These are phyloP conservation scores for Drosophila anceps DNA, from an alignment of 2,888 invertebrate species.

Conservation along the genomic window DNA sequence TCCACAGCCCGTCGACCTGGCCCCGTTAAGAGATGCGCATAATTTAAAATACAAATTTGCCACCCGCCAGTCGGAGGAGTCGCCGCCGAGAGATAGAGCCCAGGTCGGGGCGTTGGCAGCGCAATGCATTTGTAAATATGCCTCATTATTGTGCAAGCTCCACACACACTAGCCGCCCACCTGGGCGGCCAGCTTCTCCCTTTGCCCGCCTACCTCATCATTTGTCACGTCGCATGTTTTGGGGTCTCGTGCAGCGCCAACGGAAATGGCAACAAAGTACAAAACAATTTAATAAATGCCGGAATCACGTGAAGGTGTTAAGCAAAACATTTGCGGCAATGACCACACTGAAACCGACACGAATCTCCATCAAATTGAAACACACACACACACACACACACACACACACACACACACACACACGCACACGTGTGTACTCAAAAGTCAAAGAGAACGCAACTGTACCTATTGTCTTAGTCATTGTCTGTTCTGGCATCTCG, in stretches of 20 bases:
- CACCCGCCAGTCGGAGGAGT: conserved; percentile 17
- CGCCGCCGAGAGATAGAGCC: conserved; percentile 12
- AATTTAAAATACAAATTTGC: conserved; percentile 78
- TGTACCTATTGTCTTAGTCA: conserved; percentile 5
- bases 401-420: background rate
- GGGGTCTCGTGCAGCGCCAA: conserved; percentile 65
- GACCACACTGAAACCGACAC: conserved; percentile 49
- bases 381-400: conserved; percentile 5
- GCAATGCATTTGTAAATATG: conserved; percentile 72
- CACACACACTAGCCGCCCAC: background rate
- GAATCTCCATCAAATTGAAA: conserved; percentile 50
- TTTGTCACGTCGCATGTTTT: conserved; percentile 76
- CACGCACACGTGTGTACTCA: background rate
- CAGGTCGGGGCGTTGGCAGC: conserved; percentile 9
- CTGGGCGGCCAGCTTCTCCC: background rate
- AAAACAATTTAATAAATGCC: conserved; percentile 81
- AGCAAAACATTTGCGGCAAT: conserved; percentile 72
- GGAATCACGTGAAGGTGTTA: conserved; percentile 82
- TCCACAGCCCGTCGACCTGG: conserved; percentile 5
- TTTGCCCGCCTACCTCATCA: conserved; percentile 36
- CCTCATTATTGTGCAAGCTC: conserved; percentile 69
- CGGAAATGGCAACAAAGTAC: conserved; percentile 79
- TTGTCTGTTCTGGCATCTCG: background rate
- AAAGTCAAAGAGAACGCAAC: conserved; percentile 9
- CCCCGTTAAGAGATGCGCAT: conserved; percentile 70